Conservation (phyloP, 2,888 invertebrate genomes). For the Cosmia pyralina region DNA sequence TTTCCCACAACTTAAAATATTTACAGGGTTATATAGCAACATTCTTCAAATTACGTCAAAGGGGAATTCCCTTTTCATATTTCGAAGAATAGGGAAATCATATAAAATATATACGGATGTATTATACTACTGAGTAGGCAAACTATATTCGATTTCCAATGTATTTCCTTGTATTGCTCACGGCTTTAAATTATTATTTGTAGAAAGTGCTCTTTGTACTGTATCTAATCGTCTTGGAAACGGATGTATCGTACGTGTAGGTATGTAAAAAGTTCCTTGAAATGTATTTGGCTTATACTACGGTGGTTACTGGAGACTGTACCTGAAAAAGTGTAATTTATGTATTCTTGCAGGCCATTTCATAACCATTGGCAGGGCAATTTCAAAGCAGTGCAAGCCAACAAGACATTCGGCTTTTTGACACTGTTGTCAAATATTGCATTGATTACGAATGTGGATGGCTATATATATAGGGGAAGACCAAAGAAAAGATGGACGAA, state of each 20-base stretch:
- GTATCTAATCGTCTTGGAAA: background rate
- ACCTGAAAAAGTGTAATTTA: background rate
- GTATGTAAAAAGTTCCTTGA: background rate
- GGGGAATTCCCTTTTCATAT: background rate
- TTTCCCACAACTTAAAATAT: too few relatives aligned
- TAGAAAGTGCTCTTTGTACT: background rate
- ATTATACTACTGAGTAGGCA: background rate
- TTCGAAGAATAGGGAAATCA: background rate
- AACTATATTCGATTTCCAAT: slow-evolving; percentile 12
- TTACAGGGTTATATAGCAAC: background rate
- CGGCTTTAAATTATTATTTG: background rate
- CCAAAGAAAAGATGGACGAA: too few relatives aligned
- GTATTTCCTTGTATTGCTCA: slow-evolving; percentile 35
- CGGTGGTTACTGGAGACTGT: background rate
- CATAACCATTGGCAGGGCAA: background rate
- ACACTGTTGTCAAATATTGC: too few relatives aligned
- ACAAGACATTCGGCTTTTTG: too few relatives aligned
- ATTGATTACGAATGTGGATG: too few relatives aligned
- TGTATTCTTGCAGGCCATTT: background rate
- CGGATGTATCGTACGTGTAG: background rate
- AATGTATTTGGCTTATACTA: background rate
- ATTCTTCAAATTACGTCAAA: background rate
- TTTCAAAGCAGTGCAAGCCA: too few relatives aligned
- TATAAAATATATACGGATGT: background rate
- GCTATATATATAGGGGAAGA: too few relatives aligned